phyloP scores from a whole-genome alignment of 1,140 invertebrate species.

The Megalopta genalis region DNA sequence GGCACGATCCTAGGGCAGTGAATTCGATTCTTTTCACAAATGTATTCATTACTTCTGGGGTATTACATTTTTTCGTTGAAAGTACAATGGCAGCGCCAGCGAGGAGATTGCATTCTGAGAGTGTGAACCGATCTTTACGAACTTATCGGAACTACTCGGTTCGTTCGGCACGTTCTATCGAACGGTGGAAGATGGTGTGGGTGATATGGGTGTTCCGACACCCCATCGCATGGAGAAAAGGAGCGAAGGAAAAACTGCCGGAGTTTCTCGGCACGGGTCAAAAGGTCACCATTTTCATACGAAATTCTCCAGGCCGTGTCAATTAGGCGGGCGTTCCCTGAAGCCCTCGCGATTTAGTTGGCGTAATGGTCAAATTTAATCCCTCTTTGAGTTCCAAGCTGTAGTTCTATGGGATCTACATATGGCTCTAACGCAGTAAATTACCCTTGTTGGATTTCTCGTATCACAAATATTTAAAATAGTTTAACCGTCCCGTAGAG shows the following conservation, averaged over 20 bases:
- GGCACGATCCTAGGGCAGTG: too few relatives aligned
- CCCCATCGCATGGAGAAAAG: neutral
- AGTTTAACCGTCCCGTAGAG: too few relatives aligned
- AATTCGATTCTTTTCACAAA: too few relatives aligned
- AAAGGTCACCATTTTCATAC: slow-evolving; percentile 40
- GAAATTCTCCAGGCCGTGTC: slow-evolving; percentile 26
- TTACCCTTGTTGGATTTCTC: too few relatives aligned
- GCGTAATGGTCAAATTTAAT: neutral
- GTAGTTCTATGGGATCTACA: too few relatives aligned
- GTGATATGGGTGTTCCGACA: slow-evolving; percentile 40
- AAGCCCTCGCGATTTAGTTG: neutral
- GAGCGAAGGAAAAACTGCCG: slow-evolving; percentile 10
- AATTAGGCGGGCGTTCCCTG: neutral
- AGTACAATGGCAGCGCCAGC: neutral
- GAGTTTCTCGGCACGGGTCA: slow-evolving; percentile 15
- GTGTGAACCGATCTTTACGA: neutral
- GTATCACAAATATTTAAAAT: too few relatives aligned
- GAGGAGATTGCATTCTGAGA: neutral
- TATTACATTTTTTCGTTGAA: neutral
- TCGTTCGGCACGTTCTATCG: slow-evolving; percentile 8
- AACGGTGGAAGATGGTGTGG: slow-evolving; percentile 10
- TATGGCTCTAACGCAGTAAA: too few relatives aligned
- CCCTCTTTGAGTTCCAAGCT: too few relatives aligned
- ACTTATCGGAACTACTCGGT: slow-evolving; percentile 18
- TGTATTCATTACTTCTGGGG: neutral